Conservation (phyloP, 2,888 invertebrate genomes). For the Sarcophaga rosellei region DNA sequence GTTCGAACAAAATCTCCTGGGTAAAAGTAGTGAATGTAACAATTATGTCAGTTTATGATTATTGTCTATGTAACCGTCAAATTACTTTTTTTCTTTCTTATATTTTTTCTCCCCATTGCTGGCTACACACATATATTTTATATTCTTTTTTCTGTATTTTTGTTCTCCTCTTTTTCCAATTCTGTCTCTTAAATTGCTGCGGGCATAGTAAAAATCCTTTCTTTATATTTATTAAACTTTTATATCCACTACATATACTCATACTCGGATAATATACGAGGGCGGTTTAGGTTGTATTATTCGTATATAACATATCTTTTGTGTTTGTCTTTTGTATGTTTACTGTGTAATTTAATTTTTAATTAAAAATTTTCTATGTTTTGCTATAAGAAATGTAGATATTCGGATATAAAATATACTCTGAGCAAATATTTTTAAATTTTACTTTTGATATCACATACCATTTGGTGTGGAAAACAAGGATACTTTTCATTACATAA, state of each 20-base stretch:
- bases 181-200: not conserved
- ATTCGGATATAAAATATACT: not conserved
- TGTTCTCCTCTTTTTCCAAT: not conserved
- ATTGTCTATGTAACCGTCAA: conserved; percentile 61
- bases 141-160: not conserved
- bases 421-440: too few relatives aligned
- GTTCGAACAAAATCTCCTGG: conserved; percentile 36
- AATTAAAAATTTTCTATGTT: conserved; percentile 15
- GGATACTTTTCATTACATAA: too few relatives aligned
- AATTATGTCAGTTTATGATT: conserved; percentile 62
- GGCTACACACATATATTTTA: not conserved
- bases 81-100: conserved; percentile 14
- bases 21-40: conserved; percentile 48
- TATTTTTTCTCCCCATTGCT: not conserved
- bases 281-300: too few relatives aligned
- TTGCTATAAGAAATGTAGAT: not conserved
- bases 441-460: too few relatives aligned
- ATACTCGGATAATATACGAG: not conserved
- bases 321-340: too few relatives aligned
- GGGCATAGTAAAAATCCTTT: conserved; percentile 20
- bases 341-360: conserved; percentile 4
- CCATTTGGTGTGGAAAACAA: too few relatives aligned
- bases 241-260: not conserved
- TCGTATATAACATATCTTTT: too few relatives aligned
- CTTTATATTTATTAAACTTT: not conserved